Percentiles rank a stretch among this genome's conserved stretches.
phyloP scores from a whole-genome alignment of 2,797 vertebrate species.

The Fundulus diaphanus region DNA sequence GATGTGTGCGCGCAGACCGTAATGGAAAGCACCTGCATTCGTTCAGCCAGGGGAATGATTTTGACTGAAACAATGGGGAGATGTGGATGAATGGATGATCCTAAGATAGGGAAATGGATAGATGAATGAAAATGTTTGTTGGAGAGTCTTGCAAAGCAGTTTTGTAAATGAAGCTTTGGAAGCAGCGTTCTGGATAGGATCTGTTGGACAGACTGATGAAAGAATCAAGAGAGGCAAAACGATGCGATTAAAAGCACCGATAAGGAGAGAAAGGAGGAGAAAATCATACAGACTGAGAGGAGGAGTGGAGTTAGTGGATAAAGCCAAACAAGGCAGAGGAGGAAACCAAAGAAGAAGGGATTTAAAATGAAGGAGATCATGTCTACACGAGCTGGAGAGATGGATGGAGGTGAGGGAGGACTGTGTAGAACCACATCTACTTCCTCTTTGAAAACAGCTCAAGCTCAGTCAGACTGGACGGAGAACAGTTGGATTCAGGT shows the following conservation, averaged over 20 bases:
- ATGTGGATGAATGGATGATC: slow-evolving; percentile 46
- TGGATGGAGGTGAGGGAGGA: slow-evolving; percentile 40
- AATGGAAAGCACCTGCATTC: slow-evolving; percentile 76
- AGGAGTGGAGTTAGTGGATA: slow-evolving; percentile 51
- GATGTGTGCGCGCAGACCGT: slow-evolving; percentile 30
- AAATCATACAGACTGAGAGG: slow-evolving; percentile 46
- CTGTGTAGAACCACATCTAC: too few relatives aligned
- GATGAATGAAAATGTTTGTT: slow-evolving; percentile 24
- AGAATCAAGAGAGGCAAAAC: slow-evolving; percentile 19
- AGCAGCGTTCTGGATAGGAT: slow-evolving; percentile 5
- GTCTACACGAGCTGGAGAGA: slow-evolving; percentile 20
- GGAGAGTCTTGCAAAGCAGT: slow-evolving; percentile 24
- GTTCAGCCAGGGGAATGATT: slow-evolving; percentile 56
- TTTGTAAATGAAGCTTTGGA: slow-evolving; percentile 27
- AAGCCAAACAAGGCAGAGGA: slow-evolving; percentile 49
- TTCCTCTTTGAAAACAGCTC: too few relatives aligned
- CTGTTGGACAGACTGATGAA: slow-evolving; percentile 8
- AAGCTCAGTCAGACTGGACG: too few relatives aligned
- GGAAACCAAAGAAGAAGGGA: slow-evolving; percentile 35
- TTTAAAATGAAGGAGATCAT: slow-evolving; percentile 30
- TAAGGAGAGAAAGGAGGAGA: slow-evolving; percentile 24
- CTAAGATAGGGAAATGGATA: not conserved
- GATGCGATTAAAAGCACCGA: slow-evolving; percentile 39
- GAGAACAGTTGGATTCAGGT: too few relatives aligned
- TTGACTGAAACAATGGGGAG: slow-evolving; percentile 62